Base-by-base conservation (phyloP, 2,888 invertebrate species). In the Craniophora ligustri region DNA sequence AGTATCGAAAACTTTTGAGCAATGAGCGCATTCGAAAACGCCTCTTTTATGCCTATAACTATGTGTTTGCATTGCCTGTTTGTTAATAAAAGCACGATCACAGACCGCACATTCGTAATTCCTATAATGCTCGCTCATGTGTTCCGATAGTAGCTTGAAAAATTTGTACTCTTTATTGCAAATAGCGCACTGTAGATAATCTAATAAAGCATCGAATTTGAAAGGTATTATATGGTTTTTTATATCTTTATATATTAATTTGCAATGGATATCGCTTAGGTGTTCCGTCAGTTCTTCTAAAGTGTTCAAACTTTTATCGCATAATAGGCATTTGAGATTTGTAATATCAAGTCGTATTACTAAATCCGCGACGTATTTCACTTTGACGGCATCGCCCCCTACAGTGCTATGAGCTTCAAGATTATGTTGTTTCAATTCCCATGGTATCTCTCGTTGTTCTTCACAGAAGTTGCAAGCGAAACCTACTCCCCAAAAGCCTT, bases 191-290 rank as follows among this genome's bases (percentile, higher is more conserved):
- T 71, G 61, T 0, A 88, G 58, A 0, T 41, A 47, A 3, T 84
- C 76, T 0, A 4, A n/a, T n/a, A n/a, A n/a, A 0, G 57, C 60
- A 0, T 84, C 76, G 8, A 91, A 89, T 54, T 82, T 86, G 31
- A 86, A 90, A 0, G 90, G 89, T 0, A 90, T 67, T 5, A 89
- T 84, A 21, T 86, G 83, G 44, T 84, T 88, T 14, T 87, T 80
- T 1, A 88, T 75, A 30, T 85, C 82, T 0, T 60, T 76, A 41
- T 84, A 75, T 6, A 88, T 70, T 0, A 51, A 50, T 60, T 79
- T 81, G 0, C 59, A 54, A 42, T 91, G 91, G 0, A 18, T 30
- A 1, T 58, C 40, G 10, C 67, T 75, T 1, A 91, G 51, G 53
- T 91, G 87, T 0, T 72, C 60, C 40, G 77, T 77, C 0, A 86